Evolutionary conservation across 2,113 vertebrate genomes (phyloP).

Genomic region (Stigmatopora nigra): DNA sequence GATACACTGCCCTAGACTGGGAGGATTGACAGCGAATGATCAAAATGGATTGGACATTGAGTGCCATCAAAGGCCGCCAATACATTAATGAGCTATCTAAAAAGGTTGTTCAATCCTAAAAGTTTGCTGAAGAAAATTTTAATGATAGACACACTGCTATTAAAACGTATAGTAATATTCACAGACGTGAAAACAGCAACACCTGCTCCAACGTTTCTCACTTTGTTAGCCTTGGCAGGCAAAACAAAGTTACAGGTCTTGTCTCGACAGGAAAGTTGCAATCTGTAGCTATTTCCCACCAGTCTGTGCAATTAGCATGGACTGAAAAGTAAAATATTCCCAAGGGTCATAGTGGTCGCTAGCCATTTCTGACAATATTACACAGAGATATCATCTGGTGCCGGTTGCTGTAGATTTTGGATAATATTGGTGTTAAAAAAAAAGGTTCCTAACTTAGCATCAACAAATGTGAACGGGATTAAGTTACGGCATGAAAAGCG

Average conservation of each 20-base stretch:
- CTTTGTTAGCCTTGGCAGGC: neutral
- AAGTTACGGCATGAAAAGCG: neutral
- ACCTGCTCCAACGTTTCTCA: neutral
- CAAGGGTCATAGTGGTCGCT: conserved; percentile 37
- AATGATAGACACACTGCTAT: neutral
- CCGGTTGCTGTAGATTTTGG: neutral
- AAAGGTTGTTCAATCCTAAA: too few relatives aligned
- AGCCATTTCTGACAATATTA: conserved; percentile 30
- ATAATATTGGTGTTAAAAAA: neutral
- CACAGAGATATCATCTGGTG: conserved; percentile 4
- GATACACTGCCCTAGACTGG: too few relatives aligned
- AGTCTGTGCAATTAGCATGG: conserved; percentile 37
- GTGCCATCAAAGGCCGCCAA: too few relatives aligned
- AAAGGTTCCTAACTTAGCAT: neutral
- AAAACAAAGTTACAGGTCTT: conserved; percentile 24
- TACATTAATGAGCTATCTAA: too few relatives aligned
- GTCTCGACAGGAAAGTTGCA: conserved; percentile 29
- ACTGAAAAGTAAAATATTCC: conserved; percentile 41
- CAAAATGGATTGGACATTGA: too few relatives aligned
- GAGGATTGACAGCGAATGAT: too few relatives aligned
- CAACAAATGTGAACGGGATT: neutral
- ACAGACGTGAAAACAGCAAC: neutral
- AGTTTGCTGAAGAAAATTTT: neutral
- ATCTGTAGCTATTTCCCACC: conserved; percentile 22
- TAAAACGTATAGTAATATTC: neutral